phyloP scores from a whole-genome alignment of 2,888 invertebrate species.

The Morpho deidamia region DNA sequence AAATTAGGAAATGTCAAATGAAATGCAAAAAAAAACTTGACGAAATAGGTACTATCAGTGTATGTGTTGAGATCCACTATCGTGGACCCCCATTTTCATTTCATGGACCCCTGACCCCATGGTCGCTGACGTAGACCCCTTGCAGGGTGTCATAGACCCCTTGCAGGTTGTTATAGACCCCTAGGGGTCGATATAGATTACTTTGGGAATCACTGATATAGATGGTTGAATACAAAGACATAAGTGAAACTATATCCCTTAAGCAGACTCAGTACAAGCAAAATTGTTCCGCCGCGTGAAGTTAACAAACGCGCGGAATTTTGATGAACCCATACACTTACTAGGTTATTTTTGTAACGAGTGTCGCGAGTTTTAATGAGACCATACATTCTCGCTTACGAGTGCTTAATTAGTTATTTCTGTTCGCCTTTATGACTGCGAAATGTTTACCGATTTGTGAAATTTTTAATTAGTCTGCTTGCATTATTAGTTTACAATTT shows the following conservation, averaged over 20 bases:
- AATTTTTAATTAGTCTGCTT: conserved; percentile 1
- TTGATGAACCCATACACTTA: conserved; percentile 40
- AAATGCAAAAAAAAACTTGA: too few relatives aligned
- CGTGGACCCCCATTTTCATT: too few relatives aligned
- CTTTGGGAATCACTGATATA: too few relatives aligned
- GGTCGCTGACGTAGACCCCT: too few relatives aligned
- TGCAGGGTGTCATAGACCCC: too few relatives aligned
- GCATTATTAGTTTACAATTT: background rate
- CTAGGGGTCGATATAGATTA: too few relatives aligned
- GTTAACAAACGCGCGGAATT: conserved; percentile 47
- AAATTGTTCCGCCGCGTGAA: conserved; percentile 42
- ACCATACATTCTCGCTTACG: conserved; percentile 15
- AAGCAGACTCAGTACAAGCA: conserved; percentile 26
- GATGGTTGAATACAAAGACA: conserved; percentile 16
- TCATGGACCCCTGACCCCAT: too few relatives aligned
- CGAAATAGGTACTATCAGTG: too few relatives aligned
- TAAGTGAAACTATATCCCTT: conserved; percentile 23
- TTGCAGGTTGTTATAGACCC: too few relatives aligned
- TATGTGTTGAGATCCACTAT: too few relatives aligned
- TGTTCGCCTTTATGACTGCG: background rate
- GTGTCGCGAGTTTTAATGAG: conserved; percentile 31
- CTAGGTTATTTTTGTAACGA: conserved; percentile 40
- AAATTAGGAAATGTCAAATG: too few relatives aligned
- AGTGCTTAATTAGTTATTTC: conserved; percentile 22
- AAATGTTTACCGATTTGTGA: conserved; percentile 1